Percentiles rank a stretch among this genome's conserved stretches.
Evolutionary conservation across 2,113 vertebrate species (phyloP).

Genomic region (Pyxicephalus adspersus): DNA sequence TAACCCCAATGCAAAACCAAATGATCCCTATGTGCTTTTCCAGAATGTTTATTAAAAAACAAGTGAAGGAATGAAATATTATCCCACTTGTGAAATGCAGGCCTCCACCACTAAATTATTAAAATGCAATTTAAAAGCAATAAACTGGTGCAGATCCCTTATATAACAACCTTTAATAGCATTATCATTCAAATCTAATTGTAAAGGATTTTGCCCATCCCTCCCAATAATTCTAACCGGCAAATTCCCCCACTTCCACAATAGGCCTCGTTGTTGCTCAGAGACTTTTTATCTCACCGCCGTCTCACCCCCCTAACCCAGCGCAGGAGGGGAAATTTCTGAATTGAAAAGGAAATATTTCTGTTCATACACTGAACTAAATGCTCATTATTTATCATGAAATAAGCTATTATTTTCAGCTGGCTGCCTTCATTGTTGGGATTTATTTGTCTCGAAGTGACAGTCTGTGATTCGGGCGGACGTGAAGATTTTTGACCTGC

Average conservation of each 20-base stretch:
- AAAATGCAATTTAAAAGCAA: constrained; percentile 38
- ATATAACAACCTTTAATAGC: constrained; percentile 10
- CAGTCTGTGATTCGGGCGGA: constrained; percentile 37
- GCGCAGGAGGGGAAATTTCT: constrained; percentile 3
- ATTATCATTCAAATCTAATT: constrained; percentile 21
- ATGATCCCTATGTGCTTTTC: background rate
- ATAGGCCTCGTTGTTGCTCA: background rate
- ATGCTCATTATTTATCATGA: constrained; percentile 53
- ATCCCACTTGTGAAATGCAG: background rate
- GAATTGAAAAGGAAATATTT: constrained; percentile 47
- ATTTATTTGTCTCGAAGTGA: constrained; percentile 47
- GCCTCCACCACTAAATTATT: constrained; percentile 42
- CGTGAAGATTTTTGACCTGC: constrained; percentile 34
- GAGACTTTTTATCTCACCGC: constrained; percentile 37
- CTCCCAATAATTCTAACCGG: constrained; percentile 31
- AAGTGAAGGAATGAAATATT: background rate
- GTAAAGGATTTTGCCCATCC: constrained; percentile 18
- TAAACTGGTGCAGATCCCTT: constrained; percentile 14
- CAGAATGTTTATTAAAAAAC: background rate
- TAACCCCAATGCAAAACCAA: too few relatives aligned
- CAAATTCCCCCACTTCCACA: background rate
- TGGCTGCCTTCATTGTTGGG: constrained; percentile 49
- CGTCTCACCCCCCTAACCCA: constrained; percentile 11
- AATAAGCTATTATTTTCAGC: constrained; percentile 52
- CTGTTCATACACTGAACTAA: constrained; percentile 42